phyloP scores from a whole-genome alignment of 2,113 vertebrate species.

The Nipponia nippon region DNA sequence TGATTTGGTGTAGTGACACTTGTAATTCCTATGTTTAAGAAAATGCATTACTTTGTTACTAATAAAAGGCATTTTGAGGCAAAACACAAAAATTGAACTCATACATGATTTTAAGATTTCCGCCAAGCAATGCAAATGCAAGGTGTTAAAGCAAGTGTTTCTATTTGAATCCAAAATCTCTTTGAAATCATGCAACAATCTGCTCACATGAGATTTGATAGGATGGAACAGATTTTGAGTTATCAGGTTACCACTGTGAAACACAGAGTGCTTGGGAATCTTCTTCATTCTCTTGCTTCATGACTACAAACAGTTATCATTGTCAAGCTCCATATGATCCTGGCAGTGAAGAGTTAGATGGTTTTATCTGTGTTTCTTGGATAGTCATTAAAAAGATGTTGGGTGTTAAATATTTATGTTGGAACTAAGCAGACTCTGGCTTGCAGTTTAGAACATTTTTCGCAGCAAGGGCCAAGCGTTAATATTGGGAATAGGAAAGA shows the following conservation, averaged over 20 bases:
- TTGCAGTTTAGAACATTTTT: conserved; percentile 27
- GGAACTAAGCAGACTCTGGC: not conserved
- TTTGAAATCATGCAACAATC: not conserved
- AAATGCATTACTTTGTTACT: not conserved
- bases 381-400: not conserved
- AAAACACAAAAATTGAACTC: not conserved
- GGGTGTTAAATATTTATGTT: conserved; percentile 36
- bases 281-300: not conserved
- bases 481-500: not conserved
- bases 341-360: not conserved
- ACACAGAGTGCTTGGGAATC: not conserved
- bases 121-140: not conserved
- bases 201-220: not conserved
- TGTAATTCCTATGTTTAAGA: not conserved
- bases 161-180: not conserved
- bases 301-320: not conserved
- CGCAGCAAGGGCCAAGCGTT: not conserved
- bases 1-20: not conserved
- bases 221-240: not conserved
- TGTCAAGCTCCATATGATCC: not conserved
- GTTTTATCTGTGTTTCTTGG: conserved; percentile 29
- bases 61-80: not conserved
- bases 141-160: not conserved
- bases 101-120: not conserved
- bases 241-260: not conserved